phyloP scores from a whole-genome alignment of 2,888 invertebrate genomes.

The Drosophila austrosaltans region DNA sequence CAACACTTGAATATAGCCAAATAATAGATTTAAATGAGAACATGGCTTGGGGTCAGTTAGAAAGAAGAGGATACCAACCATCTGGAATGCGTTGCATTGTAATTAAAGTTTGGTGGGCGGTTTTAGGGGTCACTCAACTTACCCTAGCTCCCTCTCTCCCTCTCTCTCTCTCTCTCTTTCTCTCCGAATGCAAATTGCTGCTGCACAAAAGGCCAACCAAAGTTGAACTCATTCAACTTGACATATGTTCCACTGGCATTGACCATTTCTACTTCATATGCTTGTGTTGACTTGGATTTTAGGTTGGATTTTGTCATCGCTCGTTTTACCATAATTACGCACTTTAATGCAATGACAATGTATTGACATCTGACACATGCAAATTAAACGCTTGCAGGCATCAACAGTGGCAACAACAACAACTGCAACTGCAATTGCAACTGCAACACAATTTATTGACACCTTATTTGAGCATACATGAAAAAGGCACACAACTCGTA shows the following conservation, averaged over 20 bases:
- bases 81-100: constrained; percentile 53
- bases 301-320: constrained; percentile 35
- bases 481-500: constrained; percentile 61
- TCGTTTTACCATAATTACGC: constrained; percentile 62
- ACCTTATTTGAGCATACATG: constrained; percentile 65
- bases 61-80: constrained; percentile 18
- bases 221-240: constrained; percentile 42
- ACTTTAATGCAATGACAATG: constrained; percentile 56
- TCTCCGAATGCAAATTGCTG: constrained; percentile 43
- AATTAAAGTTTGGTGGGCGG: constrained; percentile 62
- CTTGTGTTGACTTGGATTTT: constrained; percentile 39
- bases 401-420: constrained; percentile 25
- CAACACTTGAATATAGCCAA: constrained; percentile 65
- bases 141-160: too few relatives aligned
- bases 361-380: constrained; percentile 76
- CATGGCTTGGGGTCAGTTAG: constrained; percentile 13
- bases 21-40: constrained; percentile 80
- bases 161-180: constrained; percentile 11
- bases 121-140: constrained; percentile 34
- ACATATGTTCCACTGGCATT: constrained; percentile 35
- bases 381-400: constrained; percentile 69
- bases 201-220: constrained; percentile 48
- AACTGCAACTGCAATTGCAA: constrained; percentile 17
- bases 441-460: constrained; percentile 67
- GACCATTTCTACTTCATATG: background rate